Base-by-base conservation (phyloP, 2,797 vertebrate species). In the Hoplostethus atlanticus region DNA sequence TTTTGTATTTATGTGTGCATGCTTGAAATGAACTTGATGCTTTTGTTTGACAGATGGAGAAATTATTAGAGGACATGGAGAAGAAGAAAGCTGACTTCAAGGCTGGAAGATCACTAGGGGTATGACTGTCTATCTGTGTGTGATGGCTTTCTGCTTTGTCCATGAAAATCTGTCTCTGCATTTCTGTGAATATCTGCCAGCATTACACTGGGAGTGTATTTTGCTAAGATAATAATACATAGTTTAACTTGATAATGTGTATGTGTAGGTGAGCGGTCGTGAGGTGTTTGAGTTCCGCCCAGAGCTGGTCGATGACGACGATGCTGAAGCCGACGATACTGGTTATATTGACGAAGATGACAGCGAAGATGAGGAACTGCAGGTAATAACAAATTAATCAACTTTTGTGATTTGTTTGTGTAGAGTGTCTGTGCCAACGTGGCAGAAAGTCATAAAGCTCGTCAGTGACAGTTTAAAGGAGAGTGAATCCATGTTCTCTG, bases 281-380 rank as follows among this genome's bases (percentile, higher is more conserved):
- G 98, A 99, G 81, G 97, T 99, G 53, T 99, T 99, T 63, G 97
- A 99, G 84, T 99, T 99, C 91, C 95, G 95, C 5, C 98, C 98
- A 0, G 97, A 99, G 82, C 50, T 99, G 87, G 96, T 99, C 16
- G 88, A 97, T 3, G 98, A 97, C 0, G 98, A 99, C 8, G 98
- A 99, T 13, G 97, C 93, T 16, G 98, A 99, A 88, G 98, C 98
- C 4, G 96, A 96, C 63, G 97, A 98, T 64, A 96, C 96, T 1
- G 89, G 46, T 62, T 99, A 98, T 0, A 64, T 51, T 54, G 0
- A 80, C 0, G 64, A 67, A 0, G 87, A 87, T 0, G 78, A 88
- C 0, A 95, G 96, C 0, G 92, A 93, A 0, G 91, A 95, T 4
- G 91, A 79, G 0, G 65, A 76, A 3, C 4, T 69, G 17, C 21